phyloP scores from a whole-genome alignment of 2,797 vertebrate genomes.

The Sebastes steindachneri region DNA sequence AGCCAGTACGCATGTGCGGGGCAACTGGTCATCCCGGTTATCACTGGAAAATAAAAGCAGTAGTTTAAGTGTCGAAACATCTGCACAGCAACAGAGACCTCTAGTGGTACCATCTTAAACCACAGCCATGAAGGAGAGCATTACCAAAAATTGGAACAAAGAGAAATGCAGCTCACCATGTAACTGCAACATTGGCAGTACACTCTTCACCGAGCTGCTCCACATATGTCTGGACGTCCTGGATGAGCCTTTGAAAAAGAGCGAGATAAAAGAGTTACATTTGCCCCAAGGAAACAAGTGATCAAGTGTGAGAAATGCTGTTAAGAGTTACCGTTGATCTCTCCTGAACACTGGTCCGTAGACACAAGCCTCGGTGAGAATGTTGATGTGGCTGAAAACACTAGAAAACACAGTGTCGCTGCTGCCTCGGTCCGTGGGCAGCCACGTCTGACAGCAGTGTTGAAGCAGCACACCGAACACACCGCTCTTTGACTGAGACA shows the following conservation, averaged over 20 bases:
- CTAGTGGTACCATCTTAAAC: constrained; percentile 41
- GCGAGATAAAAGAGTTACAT: background rate
- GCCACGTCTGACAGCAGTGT: constrained; percentile 91
- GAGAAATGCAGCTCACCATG: constrained; percentile 74
- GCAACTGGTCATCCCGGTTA: constrained; percentile 89
- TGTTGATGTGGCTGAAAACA: constrained; percentile 84
- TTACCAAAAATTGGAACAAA: background rate
- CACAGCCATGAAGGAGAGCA: background rate
- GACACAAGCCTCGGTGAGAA: constrained; percentile 89
- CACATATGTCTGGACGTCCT: constrained; percentile 91
- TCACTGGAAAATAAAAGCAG: constrained; percentile 80
- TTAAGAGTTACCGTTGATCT: constrained; percentile 88
- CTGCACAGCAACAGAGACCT: constrained; percentile 16
- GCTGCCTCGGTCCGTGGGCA: constrained; percentile 61
- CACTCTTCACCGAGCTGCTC: constrained; percentile 88
- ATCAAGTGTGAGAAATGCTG: background rate
- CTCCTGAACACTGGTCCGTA: constrained; percentile 93
- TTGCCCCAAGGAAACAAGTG: accelerated
- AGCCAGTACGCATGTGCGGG: constrained; percentile 88
- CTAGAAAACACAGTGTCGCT: constrained; percentile 71
- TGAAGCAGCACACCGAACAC: constrained; percentile 89
- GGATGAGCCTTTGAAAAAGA: constrained; percentile 84
- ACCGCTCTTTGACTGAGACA: constrained; percentile 90
- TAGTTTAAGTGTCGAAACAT: background rate
- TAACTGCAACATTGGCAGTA: constrained; percentile 85